A percentile compares a stretch with the other conserved stretches of the same genome.
phyloP scores from a whole-genome alignment of 1,140 invertebrate species.

The Hyposmocoma kahamanoa region DNA sequence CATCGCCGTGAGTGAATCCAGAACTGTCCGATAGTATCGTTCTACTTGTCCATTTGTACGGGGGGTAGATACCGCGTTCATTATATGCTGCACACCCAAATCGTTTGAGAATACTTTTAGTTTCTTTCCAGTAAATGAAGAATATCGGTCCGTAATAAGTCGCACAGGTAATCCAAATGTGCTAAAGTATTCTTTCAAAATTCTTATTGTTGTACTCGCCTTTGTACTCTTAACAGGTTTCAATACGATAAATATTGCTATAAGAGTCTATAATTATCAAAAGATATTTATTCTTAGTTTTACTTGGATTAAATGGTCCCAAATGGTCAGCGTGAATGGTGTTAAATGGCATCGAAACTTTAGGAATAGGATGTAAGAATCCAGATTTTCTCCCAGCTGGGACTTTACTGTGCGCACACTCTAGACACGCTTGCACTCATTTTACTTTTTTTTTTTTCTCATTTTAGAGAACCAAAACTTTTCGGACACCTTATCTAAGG shows the following conservation, averaged over 20 bases:
- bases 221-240: constrained; percentile 1
- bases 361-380: constrained; percentile 17
- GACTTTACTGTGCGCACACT: constrained; percentile 13
- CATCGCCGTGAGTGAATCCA: neutral
- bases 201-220: neutral
- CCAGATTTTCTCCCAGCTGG: constrained; percentile 14
- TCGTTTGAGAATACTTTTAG: neutral
- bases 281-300: neutral
- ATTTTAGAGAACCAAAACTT: neutral
- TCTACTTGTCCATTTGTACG: neutral
- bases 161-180: neutral
- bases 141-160: constrained; percentile 1
- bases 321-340: constrained; percentile 2
- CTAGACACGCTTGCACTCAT: constrained; percentile 13
- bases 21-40: neutral
- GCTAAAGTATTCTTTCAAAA: neutral
- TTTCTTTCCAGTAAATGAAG: constrained; percentile 1
- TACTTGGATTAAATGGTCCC: constrained; percentile 1
- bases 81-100: neutral
- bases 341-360: constrained; percentile 13
- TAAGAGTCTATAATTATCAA: neutral
- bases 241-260: neutral
- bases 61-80: neutral
- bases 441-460: neutral
- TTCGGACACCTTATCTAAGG: neutral